Conservation (phyloP, 2,888 invertebrate genomes). For the Pseudococcus longispinus region DNA sequence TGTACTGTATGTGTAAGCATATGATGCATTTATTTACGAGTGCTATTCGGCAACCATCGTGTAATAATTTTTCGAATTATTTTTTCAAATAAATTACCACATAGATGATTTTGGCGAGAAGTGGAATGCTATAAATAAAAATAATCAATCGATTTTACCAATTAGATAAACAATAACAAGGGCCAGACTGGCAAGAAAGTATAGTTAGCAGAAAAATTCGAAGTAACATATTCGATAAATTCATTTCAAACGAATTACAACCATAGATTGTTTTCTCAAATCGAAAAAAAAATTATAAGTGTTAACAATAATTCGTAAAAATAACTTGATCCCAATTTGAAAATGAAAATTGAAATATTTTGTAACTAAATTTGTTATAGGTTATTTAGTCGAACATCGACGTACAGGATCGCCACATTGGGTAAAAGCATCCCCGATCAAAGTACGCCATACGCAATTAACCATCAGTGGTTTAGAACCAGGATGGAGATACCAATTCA, state of each 20-base stretch:
- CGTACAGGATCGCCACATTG: constrained; percentile 80
- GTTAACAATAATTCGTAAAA: too few species aligned
- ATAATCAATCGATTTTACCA: neutral
- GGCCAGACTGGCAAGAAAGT: neutral
- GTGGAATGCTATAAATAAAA: neutral
- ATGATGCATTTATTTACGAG: neutral
- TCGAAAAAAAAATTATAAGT: too few species aligned
- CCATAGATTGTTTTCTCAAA: too few species aligned
- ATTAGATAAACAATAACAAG: neutral
- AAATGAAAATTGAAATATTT: too few species aligned
- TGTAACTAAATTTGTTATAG: constrained; percentile 62
- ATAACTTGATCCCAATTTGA: too few species aligned
- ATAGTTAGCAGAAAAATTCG: neutral
- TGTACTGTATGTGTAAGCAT: too few species aligned
- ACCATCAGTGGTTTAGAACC: constrained; percentile 83
- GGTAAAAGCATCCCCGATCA: constrained; percentile 79
- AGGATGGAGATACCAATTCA: constrained; percentile 87
- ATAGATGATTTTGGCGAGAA: neutral
- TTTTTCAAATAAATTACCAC: neutral
- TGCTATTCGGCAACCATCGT: neutral
- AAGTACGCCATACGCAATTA: constrained; percentile 76
- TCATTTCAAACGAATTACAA: neutral
- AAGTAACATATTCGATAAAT: neutral
- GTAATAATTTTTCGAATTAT: constrained; percentile 13
- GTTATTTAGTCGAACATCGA: constrained; percentile 81